These are phyloP conservation scores for Cydia amplana DNA, from an alignment of 1,140 invertebrate genomes.

Conservation along the genomic window DNA sequence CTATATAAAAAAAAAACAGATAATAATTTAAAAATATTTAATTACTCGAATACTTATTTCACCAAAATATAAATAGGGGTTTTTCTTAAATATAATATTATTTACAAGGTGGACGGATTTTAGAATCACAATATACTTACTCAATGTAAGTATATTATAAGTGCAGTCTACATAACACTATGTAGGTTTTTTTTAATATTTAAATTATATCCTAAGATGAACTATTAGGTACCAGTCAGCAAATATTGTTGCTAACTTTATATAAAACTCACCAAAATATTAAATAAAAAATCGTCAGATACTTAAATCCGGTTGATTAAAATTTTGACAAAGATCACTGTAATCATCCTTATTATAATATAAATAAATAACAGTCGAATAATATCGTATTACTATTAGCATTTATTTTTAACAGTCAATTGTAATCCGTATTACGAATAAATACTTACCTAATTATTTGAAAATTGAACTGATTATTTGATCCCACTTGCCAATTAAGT, in stretches of 20 bases:
- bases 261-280: background rate
- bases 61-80: slow-evolving; percentile 62
- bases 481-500: background rate
- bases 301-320: background rate
- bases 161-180: slow-evolving; percentile 60
- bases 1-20: slow-evolving; percentile 15
- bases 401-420: background rate
- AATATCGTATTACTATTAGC: background rate
- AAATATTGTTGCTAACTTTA: background rate
- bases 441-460: background rate
- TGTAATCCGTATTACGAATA: background rate
- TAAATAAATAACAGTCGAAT: slow-evolving; percentile 25
- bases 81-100: slow-evolving; percentile 59
- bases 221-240: background rate
- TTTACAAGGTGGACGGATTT: slow-evolving; percentile 62
- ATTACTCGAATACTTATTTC: slow-evolving; percentile 38
- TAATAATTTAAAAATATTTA: slow-evolving; percentile 24
- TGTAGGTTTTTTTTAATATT: slow-evolving; percentile 45
- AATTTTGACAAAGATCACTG: background rate
- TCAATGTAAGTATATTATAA: slow-evolving; percentile 62
- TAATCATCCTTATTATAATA: background rate
- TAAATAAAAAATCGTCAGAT: background rate
- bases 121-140: slow-evolving; percentile 70
- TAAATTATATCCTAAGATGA: slow-evolving; percentile 16
- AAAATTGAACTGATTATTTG: background rate